These are phyloP conservation scores for Metridium senile DNA, from an alignment of 92 coral and sea anemone species.

Conservation along the genomic window DNA sequence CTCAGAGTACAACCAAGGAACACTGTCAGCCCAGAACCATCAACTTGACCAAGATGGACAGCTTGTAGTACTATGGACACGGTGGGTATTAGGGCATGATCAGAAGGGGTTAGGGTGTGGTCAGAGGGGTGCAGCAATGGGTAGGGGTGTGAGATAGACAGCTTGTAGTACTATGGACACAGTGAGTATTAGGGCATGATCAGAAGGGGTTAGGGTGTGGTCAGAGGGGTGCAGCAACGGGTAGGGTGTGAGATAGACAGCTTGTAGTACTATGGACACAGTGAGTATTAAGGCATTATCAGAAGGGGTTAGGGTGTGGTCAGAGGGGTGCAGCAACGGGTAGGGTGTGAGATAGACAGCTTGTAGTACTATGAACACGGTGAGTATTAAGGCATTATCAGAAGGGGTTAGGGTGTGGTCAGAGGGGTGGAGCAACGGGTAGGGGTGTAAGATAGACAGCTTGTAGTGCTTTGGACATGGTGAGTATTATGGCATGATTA, in stretches of 20 bases:
- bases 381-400: background rate
- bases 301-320: too few species aligned
- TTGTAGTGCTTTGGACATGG: conserved; percentile 92
- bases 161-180: conserved; percentile 85
- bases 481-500: conserved; percentile 1
- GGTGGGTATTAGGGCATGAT: conserved; percentile 39
- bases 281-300: conserved; percentile 24
- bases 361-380: conserved; percentile 93
- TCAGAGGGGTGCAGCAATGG: too few species aligned
- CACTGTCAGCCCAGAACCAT: conserved; percentile 84
- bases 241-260: conserved; percentile 84
- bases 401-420: too few species aligned
- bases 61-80: conserved; percentile 86
- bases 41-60: conserved; percentile 82
- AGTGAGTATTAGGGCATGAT: conserved; percentile 37
- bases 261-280: conserved; percentile 89
- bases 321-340: too few species aligned
- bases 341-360: conserved; percentile 84
- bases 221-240: too few species aligned
- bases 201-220: too few species aligned
- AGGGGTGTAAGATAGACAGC: conserved; percentile 84
- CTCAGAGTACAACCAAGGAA: conserved; percentile 11
- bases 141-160: too few species aligned
- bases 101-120: too few species aligned
- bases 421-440: too few species aligned